These are phyloP conservation scores for Deroptyus accipitrinus DNA, from an alignment of 2,113 vertebrate species.

Conservation along the genomic window DNA sequence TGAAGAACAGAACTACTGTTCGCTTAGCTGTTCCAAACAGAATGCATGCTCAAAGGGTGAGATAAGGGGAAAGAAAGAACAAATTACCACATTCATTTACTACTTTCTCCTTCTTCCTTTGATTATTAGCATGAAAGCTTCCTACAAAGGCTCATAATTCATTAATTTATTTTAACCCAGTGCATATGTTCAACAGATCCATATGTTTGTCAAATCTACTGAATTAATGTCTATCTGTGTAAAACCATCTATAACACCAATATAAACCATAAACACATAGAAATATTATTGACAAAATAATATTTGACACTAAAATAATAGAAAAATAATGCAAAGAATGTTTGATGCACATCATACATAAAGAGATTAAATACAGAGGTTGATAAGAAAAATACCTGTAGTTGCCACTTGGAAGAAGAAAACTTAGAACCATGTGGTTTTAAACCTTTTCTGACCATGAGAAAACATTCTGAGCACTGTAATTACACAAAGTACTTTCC, in stretches of 20 bases:
- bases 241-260: not conserved
- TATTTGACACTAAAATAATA: not conserved
- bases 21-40: constrained; percentile 52
- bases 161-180: constrained; percentile 30
- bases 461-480: not conserved
- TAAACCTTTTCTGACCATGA: not conserved
- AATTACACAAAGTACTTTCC: not conserved
- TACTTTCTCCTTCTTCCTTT: constrained; percentile 24
- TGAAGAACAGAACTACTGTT: constrained; percentile 60
- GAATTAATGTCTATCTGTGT: not conserved
- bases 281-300: not conserved
- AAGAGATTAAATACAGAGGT: not conserved
- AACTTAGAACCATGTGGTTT: not conserved
- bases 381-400: not conserved
- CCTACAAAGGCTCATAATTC: not conserved
- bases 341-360: not conserved
- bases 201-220: not conserved
- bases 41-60: constrained; percentile 65
- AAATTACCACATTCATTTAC: constrained; percentile 56
- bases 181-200: not conserved
- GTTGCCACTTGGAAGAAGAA: not conserved
- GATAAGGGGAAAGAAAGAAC: constrained; percentile 57
- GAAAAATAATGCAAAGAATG: not conserved
- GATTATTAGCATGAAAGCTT: constrained; percentile 29
- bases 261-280: not conserved